phyloP scores from a whole-genome alignment of 35 echinoderm and acorn worm genomes.

The Anneissia japonica region DNA sequence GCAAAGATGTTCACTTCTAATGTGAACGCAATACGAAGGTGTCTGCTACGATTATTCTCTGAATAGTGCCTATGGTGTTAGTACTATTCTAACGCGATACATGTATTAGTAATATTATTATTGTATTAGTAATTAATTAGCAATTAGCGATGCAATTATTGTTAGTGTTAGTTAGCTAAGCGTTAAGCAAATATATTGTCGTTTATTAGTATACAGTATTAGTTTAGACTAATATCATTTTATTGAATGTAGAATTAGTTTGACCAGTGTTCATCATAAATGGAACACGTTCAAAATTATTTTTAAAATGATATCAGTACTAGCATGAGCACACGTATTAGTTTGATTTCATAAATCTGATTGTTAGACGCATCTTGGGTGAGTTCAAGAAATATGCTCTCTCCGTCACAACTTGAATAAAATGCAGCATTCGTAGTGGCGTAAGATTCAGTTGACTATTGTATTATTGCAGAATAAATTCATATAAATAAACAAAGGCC shows the following conservation, averaged over 20 bases:
- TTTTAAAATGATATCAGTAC: too few relatives aligned
- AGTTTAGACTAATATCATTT: too few relatives aligned
- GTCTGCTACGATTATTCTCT: too few relatives aligned
- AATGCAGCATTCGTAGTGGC: neutral
- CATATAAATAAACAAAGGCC: neutral
- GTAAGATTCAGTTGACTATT: too few relatives aligned
- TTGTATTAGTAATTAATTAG: neutral
- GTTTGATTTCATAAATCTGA: too few relatives aligned
- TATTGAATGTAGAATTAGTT: too few relatives aligned
- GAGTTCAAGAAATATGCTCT: neutral
- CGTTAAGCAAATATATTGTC: neutral
- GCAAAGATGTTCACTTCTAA: neutral
- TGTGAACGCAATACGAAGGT: too few relatives aligned
- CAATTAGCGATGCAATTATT: neutral
- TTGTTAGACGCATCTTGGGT: neutral
- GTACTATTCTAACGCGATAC: neutral
- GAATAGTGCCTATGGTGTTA: neutral
- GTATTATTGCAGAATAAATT: neutral
- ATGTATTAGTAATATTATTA: neutral
- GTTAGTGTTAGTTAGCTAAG: neutral
- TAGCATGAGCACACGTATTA: too few relatives aligned
- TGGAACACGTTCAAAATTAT: too few relatives aligned
- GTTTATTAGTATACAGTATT: too few relatives aligned
- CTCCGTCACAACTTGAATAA: neutral
- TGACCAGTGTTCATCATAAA: too few relatives aligned